A percentile compares a stretch with the other conserved stretches of the same genome.
Conservation (phyloP, 2,113 vertebrate genomes). For the Scophthalmus maximus region DNA sequence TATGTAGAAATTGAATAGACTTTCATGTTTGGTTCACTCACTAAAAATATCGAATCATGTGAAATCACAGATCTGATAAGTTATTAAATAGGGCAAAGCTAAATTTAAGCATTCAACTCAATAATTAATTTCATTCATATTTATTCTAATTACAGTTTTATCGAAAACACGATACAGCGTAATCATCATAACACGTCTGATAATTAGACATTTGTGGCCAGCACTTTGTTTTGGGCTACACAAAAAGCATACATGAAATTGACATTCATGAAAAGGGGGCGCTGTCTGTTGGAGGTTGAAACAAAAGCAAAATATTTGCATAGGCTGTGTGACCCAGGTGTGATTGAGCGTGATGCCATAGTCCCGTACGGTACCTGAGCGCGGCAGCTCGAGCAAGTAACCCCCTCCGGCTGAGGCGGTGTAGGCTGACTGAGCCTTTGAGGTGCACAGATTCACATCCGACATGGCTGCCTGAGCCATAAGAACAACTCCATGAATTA, state of each 20-base stretch:
- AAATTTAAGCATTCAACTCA: no score
- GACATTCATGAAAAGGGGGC: slow-evolving; percentile 3
- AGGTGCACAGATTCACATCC: slow-evolving; percentile 71
- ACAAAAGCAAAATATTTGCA: slow-evolving; percentile 28
- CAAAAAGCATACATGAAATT: slow-evolving; percentile 4
- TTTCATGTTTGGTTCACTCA: neutral
- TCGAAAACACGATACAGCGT: no score
- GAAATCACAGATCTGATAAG: no score
- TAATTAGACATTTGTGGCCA: neutral
- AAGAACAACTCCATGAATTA: slow-evolving; percentile 81
- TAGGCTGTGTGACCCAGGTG: slow-evolving; percentile 33
- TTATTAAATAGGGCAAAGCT: no score
- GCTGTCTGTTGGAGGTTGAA: neutral
- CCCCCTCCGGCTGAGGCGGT: slow-evolving; percentile 41
- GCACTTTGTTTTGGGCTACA: neutral
- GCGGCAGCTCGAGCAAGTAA: slow-evolving; percentile 24
- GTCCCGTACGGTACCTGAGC: slow-evolving; percentile 47
- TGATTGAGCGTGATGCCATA: slow-evolving; percentile 47
- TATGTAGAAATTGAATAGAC: no score
- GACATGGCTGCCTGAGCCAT: slow-evolving; percentile 70
- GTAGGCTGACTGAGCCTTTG: slow-evolving; percentile 63
- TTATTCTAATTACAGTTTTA: no score
- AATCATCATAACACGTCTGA: neutral
- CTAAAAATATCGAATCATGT: no score
- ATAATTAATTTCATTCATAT: no score